Conservation (phyloP, 2,113 vertebrate genomes). For the Albula glossodonta region DNA sequence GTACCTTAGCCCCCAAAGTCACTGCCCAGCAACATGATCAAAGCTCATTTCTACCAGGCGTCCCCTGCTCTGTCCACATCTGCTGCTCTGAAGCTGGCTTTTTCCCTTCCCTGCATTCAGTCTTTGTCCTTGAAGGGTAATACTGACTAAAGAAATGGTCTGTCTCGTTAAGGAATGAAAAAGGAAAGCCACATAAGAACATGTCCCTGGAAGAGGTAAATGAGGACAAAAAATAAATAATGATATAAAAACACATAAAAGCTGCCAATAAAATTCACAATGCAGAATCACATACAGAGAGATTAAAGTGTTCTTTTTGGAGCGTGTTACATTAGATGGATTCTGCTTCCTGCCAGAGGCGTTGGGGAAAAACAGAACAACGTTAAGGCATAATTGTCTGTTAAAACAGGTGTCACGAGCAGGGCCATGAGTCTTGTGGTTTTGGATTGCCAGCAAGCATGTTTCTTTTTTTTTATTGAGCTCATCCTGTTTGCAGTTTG, state of each 20-base stretch:
- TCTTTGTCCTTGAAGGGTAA: conserved; percentile 5
- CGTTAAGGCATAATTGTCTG: neutral
- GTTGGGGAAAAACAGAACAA: neutral
- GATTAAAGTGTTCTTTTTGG: neutral
- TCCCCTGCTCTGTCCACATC: conserved; percentile 7
- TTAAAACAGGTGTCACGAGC: neutral
- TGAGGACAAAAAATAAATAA: neutral
- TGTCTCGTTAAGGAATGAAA: neutral
- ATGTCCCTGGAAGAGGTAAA: neutral
- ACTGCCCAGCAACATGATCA: too few relatives aligned
- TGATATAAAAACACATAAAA: neutral
- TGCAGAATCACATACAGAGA: neutral
- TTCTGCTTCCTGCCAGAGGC: conserved; percentile 14
- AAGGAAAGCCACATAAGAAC: neutral
- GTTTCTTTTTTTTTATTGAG: neutral
- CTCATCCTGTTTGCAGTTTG: neutral
- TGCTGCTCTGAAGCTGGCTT: neutral
- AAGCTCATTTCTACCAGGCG: conserved; percentile 1
- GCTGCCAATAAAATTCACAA: neutral
- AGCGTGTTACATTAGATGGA: conserved; percentile 30
- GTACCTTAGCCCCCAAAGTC: too few relatives aligned
- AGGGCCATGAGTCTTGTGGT: neutral
- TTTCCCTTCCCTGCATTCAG: neutral
- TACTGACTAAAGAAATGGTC: neutral
- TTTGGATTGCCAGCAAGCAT: neutral